Conservation (phyloP, 2,888 invertebrate species). For the Rotaria sp. region DNA sequence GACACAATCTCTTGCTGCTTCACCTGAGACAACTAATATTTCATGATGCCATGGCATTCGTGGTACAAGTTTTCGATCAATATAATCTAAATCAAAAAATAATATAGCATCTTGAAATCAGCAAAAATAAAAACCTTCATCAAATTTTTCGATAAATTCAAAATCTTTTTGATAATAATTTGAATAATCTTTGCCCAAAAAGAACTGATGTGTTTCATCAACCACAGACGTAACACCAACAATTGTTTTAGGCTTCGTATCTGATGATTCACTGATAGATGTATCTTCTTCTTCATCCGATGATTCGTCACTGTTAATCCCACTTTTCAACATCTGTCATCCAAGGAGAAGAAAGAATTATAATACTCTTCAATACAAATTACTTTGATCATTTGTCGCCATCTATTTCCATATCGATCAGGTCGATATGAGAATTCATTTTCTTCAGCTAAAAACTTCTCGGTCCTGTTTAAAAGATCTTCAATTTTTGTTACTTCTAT, state of each 20-base stretch:
- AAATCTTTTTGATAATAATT: constrained; percentile 90
- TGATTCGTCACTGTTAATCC: not conserved
- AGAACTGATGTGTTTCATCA: constrained; percentile 56
- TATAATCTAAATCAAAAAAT: constrained; percentile 45
- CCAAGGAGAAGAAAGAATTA: no score
- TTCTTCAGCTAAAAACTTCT: no score
- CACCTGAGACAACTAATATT: constrained; percentile 73
- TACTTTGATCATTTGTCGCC: no score
- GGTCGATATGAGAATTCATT: no score
- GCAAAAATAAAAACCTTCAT: not conserved
- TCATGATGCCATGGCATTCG: constrained; percentile 97
- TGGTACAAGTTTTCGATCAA: constrained; percentile 67
- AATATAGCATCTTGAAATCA: not conserved
- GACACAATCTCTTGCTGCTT: constrained; percentile 77
- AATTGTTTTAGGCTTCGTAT: not conserved
- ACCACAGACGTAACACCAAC: not conserved
- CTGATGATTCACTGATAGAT: not conserved
- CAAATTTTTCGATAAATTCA: constrained; percentile 31
- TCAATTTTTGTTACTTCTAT: no score
- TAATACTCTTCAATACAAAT: no score
- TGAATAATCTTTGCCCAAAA: constrained; percentile 91
- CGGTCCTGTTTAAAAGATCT: no score
- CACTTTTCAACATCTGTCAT: not conserved
- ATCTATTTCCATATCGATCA: no score
- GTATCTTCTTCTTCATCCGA: not conserved